Evolutionary conservation across 2,113 vertebrate genomes (phyloP), one percentile per base, ranked within the genome.

Genomic region (Grammomys dolichurus): DNA sequence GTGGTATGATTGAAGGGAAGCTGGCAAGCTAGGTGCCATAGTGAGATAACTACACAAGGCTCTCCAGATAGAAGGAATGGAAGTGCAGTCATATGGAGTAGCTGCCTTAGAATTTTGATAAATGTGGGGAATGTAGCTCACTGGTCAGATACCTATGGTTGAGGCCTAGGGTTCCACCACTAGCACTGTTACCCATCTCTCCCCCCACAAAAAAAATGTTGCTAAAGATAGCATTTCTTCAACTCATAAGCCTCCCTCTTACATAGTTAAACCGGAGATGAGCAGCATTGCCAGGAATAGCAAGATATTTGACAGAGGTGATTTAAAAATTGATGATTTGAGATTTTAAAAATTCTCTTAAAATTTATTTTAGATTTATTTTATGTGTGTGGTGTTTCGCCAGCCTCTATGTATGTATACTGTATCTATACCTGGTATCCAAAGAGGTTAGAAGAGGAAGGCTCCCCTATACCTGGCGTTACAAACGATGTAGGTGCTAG

Each of bases 261-360:
- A 13, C 7, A 10, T 31, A 70, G 33, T 82, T 17, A 67, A 48
- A 31, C 54, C 91, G 43, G 40, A 91, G 69, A n/a, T 82, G 84
- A 33, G 17, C 46, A 72, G 1, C 77, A 88, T 90, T 46, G 51
- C 73, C 40, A 73, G 36, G 33, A 72, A 86, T 28, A 87, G 73
- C 20, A 85, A 90, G 54, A 22, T 95, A 13, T 76, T 86, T 94
- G 94, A 13, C 65, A 92, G 51, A 96, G 86, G 10, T 84, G 24
- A 56, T 75, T 78, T 87, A 13, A 84, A 2, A 60, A 60, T 28
- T 89, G 54, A 40, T 65, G 43, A 48, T 67, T 67, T 67, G 65
- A 69, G 65, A 69, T 69, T 69, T 28, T 69, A 48, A 87, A 87
- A 72, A 56, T 54, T 87, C 19, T 70, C 69, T 48, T 22, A 54